These are phyloP conservation scores for Bothrops alternatus DNA, from an alignment of 2,797 vertebrate species.

Conservation along the genomic window DNA sequence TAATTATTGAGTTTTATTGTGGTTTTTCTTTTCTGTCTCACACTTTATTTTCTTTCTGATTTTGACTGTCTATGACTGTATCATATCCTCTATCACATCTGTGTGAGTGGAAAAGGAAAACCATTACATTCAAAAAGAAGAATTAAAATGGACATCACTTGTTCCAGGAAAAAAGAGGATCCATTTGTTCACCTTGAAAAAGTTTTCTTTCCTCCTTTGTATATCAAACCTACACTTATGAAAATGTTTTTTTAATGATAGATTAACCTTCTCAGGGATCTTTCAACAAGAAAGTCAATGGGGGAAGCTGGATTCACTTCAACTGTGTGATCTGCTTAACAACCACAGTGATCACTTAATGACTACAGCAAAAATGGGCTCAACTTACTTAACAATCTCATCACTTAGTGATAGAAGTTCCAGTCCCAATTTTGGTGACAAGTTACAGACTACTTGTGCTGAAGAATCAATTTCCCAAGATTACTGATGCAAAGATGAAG, in stretches of 20 bases:
- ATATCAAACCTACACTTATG: neutral
- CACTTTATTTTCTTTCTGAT: neutral
- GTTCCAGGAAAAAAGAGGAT: no score
- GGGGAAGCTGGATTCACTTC: neutral
- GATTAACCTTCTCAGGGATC: neutral
- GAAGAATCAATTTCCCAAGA: neutral
- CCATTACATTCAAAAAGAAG: neutral
- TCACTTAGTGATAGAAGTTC: neutral
- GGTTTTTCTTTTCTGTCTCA: neutral
- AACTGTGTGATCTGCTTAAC: neutral
- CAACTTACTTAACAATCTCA: neutral
- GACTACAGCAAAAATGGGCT: neutral
- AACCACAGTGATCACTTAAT: neutral
- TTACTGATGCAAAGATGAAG: neutral
- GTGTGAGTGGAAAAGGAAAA: neutral
- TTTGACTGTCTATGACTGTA: neutral
- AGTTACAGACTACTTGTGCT: neutral
- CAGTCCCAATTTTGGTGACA: neutral
- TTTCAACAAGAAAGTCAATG: neutral
- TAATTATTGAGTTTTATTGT: neutral
- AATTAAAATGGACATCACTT: neutral
- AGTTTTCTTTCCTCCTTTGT: neutral
- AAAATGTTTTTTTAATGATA: neutral
- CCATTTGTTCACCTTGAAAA: no score
- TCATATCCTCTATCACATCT: neutral